Percentiles rank a stretch among this genome's conserved stretches.
Evolutionary conservation across 2,797 vertebrate genomes (phyloP).

Genomic region (Oreochromis mossambicus): DNA sequence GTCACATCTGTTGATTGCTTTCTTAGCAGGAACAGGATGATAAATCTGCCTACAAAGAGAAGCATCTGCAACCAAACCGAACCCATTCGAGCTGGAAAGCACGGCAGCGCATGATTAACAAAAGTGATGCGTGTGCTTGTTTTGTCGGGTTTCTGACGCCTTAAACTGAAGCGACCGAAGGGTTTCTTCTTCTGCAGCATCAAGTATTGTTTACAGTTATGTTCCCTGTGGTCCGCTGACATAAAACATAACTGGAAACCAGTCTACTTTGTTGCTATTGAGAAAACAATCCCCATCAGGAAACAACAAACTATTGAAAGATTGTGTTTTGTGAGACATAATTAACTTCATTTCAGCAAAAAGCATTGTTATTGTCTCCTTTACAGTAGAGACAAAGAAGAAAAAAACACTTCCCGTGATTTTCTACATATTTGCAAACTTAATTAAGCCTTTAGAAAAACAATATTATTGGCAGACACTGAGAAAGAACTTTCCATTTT

Average conservation of each 20-base stretch:
- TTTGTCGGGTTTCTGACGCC: constrained; percentile 11
- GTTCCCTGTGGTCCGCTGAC: constrained; percentile 15
- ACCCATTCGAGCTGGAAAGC: neutral
- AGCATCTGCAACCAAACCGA: neutral
- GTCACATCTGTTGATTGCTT: constrained; percentile 26
- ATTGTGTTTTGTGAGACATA: constrained; percentile 22
- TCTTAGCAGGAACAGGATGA: neutral
- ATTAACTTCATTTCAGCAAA: constrained; percentile 39
- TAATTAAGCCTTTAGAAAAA: constrained; percentile 70
- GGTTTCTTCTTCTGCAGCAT: constrained; percentile 7
- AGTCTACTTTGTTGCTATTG: constrained; percentile 19
- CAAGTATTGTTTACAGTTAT: constrained; percentile 23
- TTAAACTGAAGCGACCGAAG: constrained; percentile 1
- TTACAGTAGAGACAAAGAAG: neutral
- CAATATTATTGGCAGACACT: constrained; percentile 71
- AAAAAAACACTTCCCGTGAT: constrained; percentile 19
- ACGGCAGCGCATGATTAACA: neutral
- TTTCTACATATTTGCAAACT: constrained; percentile 51
- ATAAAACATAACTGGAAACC: constrained; percentile 38
- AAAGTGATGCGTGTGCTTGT: constrained; percentile 10
- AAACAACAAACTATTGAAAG: constrained; percentile 31
- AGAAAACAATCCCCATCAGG: constrained; percentile 33
- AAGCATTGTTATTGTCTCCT: neutral
- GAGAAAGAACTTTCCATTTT: constrained; percentile 69
- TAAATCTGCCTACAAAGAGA: constrained; percentile 10